Evolutionary conservation across 2,797 vertebrate genomes (phyloP).

Genomic region (Poeciliopsis infans): DNA sequence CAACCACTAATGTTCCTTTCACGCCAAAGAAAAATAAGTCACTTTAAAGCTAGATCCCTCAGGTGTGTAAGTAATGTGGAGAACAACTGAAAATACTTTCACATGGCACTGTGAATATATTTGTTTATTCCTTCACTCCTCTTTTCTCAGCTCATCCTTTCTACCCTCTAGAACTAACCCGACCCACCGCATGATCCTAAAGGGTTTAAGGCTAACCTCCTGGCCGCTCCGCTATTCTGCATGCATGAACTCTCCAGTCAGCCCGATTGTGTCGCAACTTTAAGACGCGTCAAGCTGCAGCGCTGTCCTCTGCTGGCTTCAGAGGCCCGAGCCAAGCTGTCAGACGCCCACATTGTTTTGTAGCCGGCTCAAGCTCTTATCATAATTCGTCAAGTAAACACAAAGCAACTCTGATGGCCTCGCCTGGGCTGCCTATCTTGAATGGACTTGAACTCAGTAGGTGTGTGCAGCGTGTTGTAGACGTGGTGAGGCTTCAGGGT

Average conservation of each 20-base stretch:
- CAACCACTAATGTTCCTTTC: background rate
- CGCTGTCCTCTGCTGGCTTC: slow-evolving; percentile 49
- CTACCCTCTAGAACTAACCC: slow-evolving; percentile 4
- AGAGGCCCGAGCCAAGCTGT: slow-evolving; percentile 13
- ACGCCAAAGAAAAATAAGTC: background rate
- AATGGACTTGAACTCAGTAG: slow-evolving; percentile 37
- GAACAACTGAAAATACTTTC: background rate
- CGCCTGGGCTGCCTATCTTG: slow-evolving; percentile 16
- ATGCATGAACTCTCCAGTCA: slow-evolving; percentile 53
- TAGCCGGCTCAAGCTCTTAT: slow-evolving; percentile 35
- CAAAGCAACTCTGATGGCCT: slow-evolving; percentile 11
- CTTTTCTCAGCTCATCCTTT: slow-evolving; percentile 22
- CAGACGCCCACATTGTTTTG: slow-evolving; percentile 48
- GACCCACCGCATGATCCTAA: slow-evolving; percentile 5
- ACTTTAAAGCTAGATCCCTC: background rate
- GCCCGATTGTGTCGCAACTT: slow-evolving; percentile 58
- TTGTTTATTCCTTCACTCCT: slow-evolving; percentile 17
- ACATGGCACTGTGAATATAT: background rate
- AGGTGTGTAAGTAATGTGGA: too few relatives aligned
- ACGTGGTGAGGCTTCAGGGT: slow-evolving; percentile 10
- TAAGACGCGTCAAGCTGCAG: slow-evolving; percentile 56
- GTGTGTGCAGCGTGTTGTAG: background rate
- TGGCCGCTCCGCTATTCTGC: slow-evolving; percentile 40
- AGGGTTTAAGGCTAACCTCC: slow-evolving; percentile 29
- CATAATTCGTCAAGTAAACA: slow-evolving; percentile 47